Evolutionary conservation across 2,113 vertebrate genomes (phyloP), one percentile per base, ranked within the genome.

Genomic region (Sula dactylatra): DNA sequence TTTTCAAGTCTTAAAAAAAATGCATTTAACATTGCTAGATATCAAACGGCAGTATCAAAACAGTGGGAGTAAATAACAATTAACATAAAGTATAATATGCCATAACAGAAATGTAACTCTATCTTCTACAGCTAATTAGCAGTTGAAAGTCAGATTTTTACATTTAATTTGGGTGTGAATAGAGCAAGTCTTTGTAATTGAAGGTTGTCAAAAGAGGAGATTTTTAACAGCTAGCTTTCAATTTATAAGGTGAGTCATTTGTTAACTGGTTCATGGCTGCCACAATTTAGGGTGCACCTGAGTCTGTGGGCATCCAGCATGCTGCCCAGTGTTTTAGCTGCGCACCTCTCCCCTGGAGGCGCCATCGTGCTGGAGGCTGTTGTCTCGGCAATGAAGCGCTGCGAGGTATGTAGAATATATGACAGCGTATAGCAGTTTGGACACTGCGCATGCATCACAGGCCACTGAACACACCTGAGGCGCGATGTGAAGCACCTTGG

Each of bases 111-210:
- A 69, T 69, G 40, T 4, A 59, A 58, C 42, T 87, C 24, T 73
- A 5, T 89, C 81, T 93, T 95, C 80, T 54, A 16, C 2, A 3
- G 56, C 27, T 95, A 81, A 95, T 94, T 93, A 94, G 36, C 85
- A 80, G 42, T 80, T 96, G 66, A 83, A 80, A 95, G 78, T 72
- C 45, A 84, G 21, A 42, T 65, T 90, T 89, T 72, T 70, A n/a
- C 3, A 1, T 86, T 56, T 90, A 65, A 93, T 96, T 93, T 94
- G 36, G 69, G 21, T 95, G 59, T 97, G 73, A 97, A 87, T 88
- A 93, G 70, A 86, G 45, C 42, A 94, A 95, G 62, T 80, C 90
- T 90, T 93, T 94, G 88, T 90, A 95, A 96, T 82, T 94, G 58
- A 86, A 93, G 67, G 82, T 54, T 97, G 52, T 95, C 86, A 89